These are phyloP conservation scores for Phymanthus crucifer DNA, from an alignment of 92 coral and sea anemone species.

Conservation along the genomic window DNA sequence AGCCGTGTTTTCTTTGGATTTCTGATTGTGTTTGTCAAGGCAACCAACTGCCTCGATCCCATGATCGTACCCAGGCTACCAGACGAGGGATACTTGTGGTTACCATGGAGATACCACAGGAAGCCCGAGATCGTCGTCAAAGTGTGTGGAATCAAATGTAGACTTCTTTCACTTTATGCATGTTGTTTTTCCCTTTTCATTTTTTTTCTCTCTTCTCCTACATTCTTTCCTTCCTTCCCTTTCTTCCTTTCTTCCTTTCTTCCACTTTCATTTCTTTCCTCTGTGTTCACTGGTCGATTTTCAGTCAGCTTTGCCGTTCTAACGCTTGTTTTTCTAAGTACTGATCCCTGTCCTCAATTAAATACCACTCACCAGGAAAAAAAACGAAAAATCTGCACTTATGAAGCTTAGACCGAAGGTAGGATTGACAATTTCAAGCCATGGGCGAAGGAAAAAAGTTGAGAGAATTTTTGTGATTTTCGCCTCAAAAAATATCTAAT, in stretches of 20 bases:
- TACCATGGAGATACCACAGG: neutral
- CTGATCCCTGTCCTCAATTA: neutral
- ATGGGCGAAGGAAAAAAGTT: too few relatives aligned
- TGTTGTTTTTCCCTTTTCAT: too few relatives aligned
- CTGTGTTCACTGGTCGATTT: too few relatives aligned
- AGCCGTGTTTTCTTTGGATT: slow-evolving; percentile 7
- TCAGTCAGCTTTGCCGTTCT: too few relatives aligned
- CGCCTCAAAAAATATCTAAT: too few relatives aligned
- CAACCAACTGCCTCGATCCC: slow-evolving; percentile 67
- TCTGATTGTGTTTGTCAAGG: slow-evolving; percentile 56
- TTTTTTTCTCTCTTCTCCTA: too few relatives aligned
- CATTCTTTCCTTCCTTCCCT: too few relatives aligned
- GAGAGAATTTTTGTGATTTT: too few relatives aligned
- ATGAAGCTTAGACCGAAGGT: too few relatives aligned
- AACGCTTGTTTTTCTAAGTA: neutral
- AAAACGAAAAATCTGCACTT: too few relatives aligned
- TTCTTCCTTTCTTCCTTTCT: neutral
- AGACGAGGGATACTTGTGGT: neutral
- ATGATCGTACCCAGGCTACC: slow-evolving; percentile 56
- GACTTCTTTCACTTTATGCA: neutral
- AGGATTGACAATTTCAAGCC: too few relatives aligned
- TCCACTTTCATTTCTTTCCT: neutral
- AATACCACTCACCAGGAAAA: too few relatives aligned
- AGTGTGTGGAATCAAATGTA: neutral
- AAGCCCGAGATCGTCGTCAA: neutral